Conservation (phyloP, 2,888 invertebrate genomes). For the Heliconius cydno region DNA sequence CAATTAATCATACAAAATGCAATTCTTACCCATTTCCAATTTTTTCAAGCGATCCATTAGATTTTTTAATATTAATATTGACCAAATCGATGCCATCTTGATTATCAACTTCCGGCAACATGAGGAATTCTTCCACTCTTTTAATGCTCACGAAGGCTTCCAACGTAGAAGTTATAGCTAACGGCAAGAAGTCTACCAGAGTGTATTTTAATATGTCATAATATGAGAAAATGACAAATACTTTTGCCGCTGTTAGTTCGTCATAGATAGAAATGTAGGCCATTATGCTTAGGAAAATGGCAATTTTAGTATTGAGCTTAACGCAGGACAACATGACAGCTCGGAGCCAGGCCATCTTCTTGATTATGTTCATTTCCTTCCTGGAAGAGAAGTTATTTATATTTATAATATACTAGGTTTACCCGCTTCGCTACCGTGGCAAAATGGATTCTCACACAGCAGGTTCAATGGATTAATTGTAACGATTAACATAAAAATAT, state of each 20-base stretch:
- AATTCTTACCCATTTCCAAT: conserved; percentile 75
- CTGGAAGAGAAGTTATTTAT: conserved; percentile 61
- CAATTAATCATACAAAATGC: not conserved
- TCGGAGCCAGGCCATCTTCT: conserved; percentile 86
- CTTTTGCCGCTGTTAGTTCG: conserved; percentile 87
- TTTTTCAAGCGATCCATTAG: conserved; percentile 72
- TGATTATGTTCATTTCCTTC: conserved; percentile 87
- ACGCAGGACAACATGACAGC: conserved; percentile 88
- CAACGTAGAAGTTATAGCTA: conserved; percentile 89
- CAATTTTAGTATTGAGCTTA: conserved; percentile 90
- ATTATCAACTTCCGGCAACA: conserved; percentile 71
- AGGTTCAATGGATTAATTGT: too few species aligned
- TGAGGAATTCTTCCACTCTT: conserved; percentile 87
- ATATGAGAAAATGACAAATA: conserved; percentile 91
- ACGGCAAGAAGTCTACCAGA: conserved; percentile 91
- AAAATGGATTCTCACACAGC: too few species aligned
- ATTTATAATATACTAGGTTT: not conserved
- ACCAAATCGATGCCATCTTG: conserved; percentile 69
- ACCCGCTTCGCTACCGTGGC: too few species aligned
- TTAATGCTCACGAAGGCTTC: conserved; percentile 90
- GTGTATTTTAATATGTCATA: conserved; percentile 91
- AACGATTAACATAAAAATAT: too few species aligned
- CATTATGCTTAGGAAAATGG: conserved; percentile 89
- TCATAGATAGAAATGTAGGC: conserved; percentile 86
- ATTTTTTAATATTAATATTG: conserved; percentile 64